A percentile compares a stretch with the other conserved stretches of the same genome.
Evolutionary conservation across 2,888 invertebrate genomes (phyloP).

Genomic region (Macrophya annulata): DNA sequence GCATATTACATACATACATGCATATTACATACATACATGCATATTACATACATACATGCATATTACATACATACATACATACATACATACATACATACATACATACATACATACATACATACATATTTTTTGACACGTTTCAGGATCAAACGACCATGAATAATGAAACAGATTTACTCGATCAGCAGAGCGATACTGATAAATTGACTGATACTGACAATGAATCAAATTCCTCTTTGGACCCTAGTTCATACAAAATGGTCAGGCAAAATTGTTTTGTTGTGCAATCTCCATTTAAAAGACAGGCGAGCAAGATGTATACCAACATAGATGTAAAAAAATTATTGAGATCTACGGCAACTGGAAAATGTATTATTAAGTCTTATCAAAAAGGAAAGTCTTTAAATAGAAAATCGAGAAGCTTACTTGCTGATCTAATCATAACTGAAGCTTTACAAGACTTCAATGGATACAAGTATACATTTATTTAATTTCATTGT

Average conservation of each 20-base stretch:
- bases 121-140: background rate
- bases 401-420: background rate
- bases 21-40: too few relatives aligned
- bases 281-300: background rate
- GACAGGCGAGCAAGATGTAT: background rate
- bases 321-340: conserved; percentile 11
- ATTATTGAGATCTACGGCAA: conserved; percentile 6
- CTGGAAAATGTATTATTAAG: conserved; percentile 4
- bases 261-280: background rate
- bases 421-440: background rate
- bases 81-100: too few relatives aligned
- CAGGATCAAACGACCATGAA: conserved; percentile 7
- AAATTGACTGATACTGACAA: too few relatives aligned
- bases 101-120: too few relatives aligned
- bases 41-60: too few relatives aligned
- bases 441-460: background rate
- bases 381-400: conserved; percentile 2
- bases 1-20: too few relatives aligned
- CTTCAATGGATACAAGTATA: conserved; percentile 6
- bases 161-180: background rate
- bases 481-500: background rate
- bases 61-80: too few relatives aligned
- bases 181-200: conserved; percentile 3
- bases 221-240: background rate
- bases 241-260: background rate